phyloP scores from a whole-genome alignment of 2,888 invertebrate genomes.

The Dryocosmus kuriphilus region DNA sequence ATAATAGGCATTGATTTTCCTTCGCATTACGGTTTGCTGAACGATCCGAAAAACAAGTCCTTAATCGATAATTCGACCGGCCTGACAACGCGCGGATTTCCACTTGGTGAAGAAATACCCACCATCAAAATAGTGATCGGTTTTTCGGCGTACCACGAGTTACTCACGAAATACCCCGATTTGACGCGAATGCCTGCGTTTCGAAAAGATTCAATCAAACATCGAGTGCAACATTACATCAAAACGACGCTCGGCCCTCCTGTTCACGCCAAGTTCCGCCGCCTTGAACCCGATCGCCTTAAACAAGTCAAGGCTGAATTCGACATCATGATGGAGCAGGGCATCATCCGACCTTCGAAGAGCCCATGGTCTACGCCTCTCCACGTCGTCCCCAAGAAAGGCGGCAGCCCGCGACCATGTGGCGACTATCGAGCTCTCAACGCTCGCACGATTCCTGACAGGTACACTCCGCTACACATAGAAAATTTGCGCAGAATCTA shows the following conservation, averaged over 20 bases:
- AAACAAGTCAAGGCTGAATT: constrained; percentile 63
- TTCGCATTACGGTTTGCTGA: constrained; percentile 62
- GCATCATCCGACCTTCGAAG: constrained; percentile 56
- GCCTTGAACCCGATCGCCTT: constrained; percentile 65
- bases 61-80: constrained; percentile 47
- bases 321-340: constrained; percentile 59
- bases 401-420: constrained; percentile 46
- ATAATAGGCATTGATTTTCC: constrained; percentile 71
- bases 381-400: constrained; percentile 43
- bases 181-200: constrained; percentile 14
- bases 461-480: constrained; percentile 45
- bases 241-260: constrained; percentile 65
- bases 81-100: not conserved
- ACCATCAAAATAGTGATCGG: not conserved
- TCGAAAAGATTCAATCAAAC: constrained; percentile 39
- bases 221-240: constrained; percentile 56
- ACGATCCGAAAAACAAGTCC: constrained; percentile 58
- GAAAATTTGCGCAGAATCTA: constrained; percentile 43
- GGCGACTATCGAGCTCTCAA: constrained; percentile 49
- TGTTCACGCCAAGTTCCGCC: constrained; percentile 60
- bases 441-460: constrained; percentile 43
- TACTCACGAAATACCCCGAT: constrained; percentile 22
- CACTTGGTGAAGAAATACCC: not conserved
- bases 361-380: constrained; percentile 65
- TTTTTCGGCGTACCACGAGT: not conserved